phyloP scores from a whole-genome alignment of 1,140 invertebrate species.

The Callitettix versicolor region DNA sequence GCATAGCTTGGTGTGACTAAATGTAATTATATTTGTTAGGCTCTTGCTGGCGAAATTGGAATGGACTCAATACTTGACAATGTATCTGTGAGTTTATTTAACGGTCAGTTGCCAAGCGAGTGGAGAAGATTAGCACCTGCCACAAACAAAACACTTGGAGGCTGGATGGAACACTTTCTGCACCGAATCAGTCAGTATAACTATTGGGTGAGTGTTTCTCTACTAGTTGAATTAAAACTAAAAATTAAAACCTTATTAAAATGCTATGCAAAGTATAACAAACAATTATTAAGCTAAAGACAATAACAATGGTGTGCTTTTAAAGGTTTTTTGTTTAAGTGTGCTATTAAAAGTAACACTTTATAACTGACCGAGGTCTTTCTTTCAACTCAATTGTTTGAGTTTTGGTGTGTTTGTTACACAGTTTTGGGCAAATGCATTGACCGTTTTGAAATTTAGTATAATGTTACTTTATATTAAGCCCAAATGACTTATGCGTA shows the following conservation, averaged over 20 bases:
- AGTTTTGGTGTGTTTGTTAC: too few relatives aligned
- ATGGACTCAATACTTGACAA: conserved; percentile 78
- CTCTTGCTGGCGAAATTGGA: conserved; percentile 78
- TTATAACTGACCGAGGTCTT: too few relatives aligned
- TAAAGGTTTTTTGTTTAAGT: neutral
- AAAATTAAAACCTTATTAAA: too few relatives aligned
- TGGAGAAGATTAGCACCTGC: conserved; percentile 75
- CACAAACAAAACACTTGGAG: conserved; percentile 70
- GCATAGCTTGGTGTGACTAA: too few relatives aligned
- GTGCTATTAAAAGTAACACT: neutral
- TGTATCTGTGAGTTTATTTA: conserved; percentile 66
- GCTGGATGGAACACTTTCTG: conserved; percentile 81
- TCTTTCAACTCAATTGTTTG: too few relatives aligned
- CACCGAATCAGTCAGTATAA: conserved; percentile 56
- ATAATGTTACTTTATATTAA: too few relatives aligned
- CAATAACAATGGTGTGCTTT: neutral
- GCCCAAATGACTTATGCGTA: too few relatives aligned
- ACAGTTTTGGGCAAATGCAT: too few relatives aligned
- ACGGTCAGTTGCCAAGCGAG: conserved; percentile 67
- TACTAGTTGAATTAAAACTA: neutral
- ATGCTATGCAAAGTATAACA: conserved; percentile 1
- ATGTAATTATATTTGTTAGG: conserved; percentile 34
- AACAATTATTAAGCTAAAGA: conserved; percentile 5
- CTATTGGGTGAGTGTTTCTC: conserved; percentile 53
- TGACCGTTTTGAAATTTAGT: neutral